Evolutionary conservation across 2,888 invertebrate species (phyloP).

Genomic region (Drosophila vallismaia): DNA sequence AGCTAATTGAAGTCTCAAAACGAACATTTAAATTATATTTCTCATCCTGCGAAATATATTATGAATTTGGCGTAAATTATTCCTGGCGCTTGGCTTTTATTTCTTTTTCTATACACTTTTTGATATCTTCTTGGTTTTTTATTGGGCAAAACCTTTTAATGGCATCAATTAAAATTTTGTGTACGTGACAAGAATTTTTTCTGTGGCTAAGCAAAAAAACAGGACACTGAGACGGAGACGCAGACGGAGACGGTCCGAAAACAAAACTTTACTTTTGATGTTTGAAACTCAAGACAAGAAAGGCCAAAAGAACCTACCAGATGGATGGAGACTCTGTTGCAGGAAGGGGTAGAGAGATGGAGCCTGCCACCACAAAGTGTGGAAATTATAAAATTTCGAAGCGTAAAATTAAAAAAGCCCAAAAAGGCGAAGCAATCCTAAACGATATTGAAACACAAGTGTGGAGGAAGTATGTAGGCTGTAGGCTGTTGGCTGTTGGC

Average conservation of each 20-base stretch:
- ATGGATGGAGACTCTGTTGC: slow-evolving; percentile 15
- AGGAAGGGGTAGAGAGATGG: not conserved
- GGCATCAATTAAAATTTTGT: slow-evolving; percentile 81
- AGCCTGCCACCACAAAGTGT: slow-evolving; percentile 50
- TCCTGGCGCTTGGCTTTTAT: slow-evolving; percentile 30
- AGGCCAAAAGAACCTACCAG: slow-evolving; percentile 41
- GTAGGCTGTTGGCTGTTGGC: too few species aligned
- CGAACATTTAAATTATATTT: slow-evolving; percentile 57
- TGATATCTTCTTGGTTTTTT: slow-evolving; percentile 1
- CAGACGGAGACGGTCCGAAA: slow-evolving; percentile 19
- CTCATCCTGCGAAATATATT: slow-evolving; percentile 23
- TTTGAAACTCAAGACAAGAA: slow-evolving; percentile 44
- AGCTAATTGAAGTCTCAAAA: slow-evolving; percentile 49
- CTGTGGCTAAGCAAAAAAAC: slow-evolving; percentile 43
- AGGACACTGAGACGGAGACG: slow-evolving; percentile 3
- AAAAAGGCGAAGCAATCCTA: slow-evolving; percentile 39
- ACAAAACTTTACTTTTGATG: slow-evolving; percentile 63
- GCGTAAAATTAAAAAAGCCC: slow-evolving; percentile 74
- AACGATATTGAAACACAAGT: slow-evolving; percentile 43
- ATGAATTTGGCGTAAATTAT: too few species aligned
- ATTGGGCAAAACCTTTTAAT: slow-evolving; percentile 62
- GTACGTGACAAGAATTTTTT: slow-evolving; percentile 81
- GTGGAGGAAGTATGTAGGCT: slow-evolving; percentile 21
- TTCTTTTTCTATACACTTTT: slow-evolving; percentile 10
- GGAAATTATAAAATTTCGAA: slow-evolving; percentile 72